Evolutionary conservation across 2,888 invertebrate species (phyloP).

Genomic region (Embidobia sp.): DNA sequence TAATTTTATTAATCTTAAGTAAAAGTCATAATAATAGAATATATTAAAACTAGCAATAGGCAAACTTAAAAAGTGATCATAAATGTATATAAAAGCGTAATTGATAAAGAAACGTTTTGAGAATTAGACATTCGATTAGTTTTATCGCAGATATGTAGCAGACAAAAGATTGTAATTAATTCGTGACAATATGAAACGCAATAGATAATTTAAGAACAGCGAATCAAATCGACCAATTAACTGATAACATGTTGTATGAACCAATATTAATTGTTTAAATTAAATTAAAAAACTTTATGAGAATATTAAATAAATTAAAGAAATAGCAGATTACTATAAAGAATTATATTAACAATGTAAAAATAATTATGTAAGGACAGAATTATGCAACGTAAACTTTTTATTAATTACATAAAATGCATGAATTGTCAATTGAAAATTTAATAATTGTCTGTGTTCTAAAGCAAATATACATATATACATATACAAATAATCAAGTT

Average conservation of each 20-base stretch:
- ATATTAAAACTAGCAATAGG: no score
- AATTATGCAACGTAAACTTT: conserved; percentile 50
- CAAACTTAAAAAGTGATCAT: no score
- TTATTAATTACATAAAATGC: neutral
- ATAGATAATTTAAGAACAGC: neutral
- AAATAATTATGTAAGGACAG: conserved; percentile 7
- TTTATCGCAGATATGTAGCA: neutral
- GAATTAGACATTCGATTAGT: neutral
- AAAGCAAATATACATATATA: no score
- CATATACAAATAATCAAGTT: no score
- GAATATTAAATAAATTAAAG: neutral
- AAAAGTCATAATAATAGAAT: no score
- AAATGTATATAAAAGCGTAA: no score
- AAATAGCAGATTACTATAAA: neutral
- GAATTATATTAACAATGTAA: neutral
- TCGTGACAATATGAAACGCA: conserved; percentile 1
- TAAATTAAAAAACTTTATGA: no score
- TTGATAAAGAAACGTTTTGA: neutral
- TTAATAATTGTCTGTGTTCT: neutral
- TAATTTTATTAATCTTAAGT: no score
- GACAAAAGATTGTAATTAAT: conserved; percentile 10
- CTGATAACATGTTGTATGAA: no score
- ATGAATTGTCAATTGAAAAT: conserved; percentile 16
- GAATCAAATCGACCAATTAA: no score
- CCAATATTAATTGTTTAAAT: no score